Evolutionary conservation across 2,113 vertebrate genomes (phyloP).

Genomic region (Gorsachius goisagi): DNA sequence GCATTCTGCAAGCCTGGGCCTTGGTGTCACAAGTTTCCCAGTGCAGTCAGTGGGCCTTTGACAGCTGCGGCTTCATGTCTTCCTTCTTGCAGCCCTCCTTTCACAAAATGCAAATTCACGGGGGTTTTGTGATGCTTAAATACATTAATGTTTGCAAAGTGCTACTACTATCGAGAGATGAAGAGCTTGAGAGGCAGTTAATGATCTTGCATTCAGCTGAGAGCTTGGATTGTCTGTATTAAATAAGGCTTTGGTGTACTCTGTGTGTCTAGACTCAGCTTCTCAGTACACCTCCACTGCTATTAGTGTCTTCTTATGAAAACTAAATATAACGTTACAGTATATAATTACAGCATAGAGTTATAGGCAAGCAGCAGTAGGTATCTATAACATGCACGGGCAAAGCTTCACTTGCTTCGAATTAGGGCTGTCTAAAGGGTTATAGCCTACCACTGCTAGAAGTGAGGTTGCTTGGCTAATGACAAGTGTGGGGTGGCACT

Average conservation of each 20-base stretch:
- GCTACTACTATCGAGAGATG: neutral
- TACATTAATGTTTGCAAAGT: neutral
- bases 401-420: neutral
- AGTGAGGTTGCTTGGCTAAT: neutral
- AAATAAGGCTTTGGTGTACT: slow-evolving; percentile 14
- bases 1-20: neutral
- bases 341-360: neutral
- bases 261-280: slow-evolving; percentile 32
- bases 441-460: neutral
- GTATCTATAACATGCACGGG: neutral
- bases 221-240: neutral
- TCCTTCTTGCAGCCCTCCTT: neutral
- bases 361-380: slow-evolving; percentile 10
- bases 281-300: slow-evolving; percentile 41
- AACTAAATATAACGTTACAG: slow-evolving; percentile 36
- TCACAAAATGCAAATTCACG: neutral
- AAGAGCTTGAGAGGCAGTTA: neutral
- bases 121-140: neutral
- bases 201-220: neutral
- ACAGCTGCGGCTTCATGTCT: neutral
- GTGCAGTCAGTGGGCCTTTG: neutral
- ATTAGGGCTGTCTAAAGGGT: neutral
- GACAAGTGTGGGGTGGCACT: neutral
- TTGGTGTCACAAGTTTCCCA: neutral
- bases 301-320: slow-evolving; percentile 44